phyloP scores from a whole-genome alignment of 2,888 invertebrate genomes.

The Halictus quadricinctus region DNA sequence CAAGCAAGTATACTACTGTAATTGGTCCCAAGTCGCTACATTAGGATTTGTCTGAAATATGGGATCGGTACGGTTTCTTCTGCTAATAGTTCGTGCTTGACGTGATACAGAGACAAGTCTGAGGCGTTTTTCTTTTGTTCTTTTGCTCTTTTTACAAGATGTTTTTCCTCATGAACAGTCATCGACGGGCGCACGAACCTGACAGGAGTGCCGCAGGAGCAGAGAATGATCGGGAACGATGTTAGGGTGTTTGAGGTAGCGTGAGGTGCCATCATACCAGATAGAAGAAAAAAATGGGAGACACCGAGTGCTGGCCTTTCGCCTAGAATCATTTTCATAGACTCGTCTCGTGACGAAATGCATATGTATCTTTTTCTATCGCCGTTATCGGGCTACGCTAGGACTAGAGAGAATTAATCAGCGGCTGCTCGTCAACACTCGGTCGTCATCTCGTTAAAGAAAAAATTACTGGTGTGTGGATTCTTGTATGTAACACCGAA shows the following conservation, averaged over 20 bases:
- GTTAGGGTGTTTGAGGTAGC: conserved; percentile 74
- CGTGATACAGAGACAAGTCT: conserved; percentile 47
- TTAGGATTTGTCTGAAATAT: conserved; percentile 58
- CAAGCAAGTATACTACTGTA: conserved; percentile 18
- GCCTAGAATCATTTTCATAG: background rate
- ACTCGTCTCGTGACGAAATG: background rate
- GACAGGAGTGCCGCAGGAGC: conserved; percentile 69
- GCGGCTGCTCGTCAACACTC: conserved; percentile 76
- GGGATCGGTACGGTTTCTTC: conserved; percentile 66
- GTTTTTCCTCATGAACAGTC: conserved; percentile 18
- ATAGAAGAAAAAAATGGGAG: conserved; percentile 80
- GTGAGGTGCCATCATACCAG: conserved; percentile 83
- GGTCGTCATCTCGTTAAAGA: conserved; percentile 75
- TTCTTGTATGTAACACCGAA: conserved; percentile 81
- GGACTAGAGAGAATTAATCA: background rate
- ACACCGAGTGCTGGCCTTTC: conserved; percentile 79
- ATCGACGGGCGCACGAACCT: conserved; percentile 66
- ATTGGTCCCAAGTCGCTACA: conserved; percentile 66
- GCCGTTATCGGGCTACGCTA: background rate
- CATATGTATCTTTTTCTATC: background rate
- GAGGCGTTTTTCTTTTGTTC: conserved; percentile 10
- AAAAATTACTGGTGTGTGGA: conserved; percentile 80
- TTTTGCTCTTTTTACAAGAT: conserved; percentile 23
- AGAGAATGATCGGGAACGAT: conserved; percentile 59
- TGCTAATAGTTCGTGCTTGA: conserved; percentile 66